phyloP scores from a whole-genome alignment of 2,113 vertebrate species.

The Phocoena phocoena region DNA sequence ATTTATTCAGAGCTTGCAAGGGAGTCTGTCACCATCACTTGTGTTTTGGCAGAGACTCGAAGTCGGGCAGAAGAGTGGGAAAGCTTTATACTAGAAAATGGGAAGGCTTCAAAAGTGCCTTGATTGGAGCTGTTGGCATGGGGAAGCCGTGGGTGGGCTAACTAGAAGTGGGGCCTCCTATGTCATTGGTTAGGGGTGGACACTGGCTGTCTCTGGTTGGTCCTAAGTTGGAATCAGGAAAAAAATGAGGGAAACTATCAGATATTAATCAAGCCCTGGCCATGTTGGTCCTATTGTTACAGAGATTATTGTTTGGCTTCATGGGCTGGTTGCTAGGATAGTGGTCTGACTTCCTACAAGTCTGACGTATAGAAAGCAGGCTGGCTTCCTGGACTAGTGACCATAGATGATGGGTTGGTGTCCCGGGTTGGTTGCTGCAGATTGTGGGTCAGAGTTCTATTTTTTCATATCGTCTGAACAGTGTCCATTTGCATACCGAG shows the following conservation, averaged over 20 bases:
- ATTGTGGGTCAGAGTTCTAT: not conserved
- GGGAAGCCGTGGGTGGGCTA: rapidly evolving
- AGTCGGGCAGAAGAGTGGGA: not conserved
- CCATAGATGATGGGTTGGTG: not conserved
- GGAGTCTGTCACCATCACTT: not conserved
- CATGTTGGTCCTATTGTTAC: not conserved
- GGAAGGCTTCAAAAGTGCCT: not conserved
- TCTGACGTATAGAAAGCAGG: not conserved
- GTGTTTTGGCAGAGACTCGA: not conserved
- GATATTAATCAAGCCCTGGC: not conserved
- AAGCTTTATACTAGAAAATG: not conserved
- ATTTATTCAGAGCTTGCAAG: not conserved
- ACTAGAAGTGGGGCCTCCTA: not conserved
- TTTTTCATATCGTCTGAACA: no score
- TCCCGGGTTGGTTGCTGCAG: not conserved
- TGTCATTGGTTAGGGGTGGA: not conserved
- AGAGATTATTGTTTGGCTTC: not conserved
- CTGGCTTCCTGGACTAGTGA: not conserved
- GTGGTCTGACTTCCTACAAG: not conserved
- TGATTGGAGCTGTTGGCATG: not conserved
- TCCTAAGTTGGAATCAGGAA: not conserved
- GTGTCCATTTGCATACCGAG: not conserved
- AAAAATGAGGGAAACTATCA: not conserved
- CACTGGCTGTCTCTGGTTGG: not conserved
- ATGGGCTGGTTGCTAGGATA: not conserved